Conservation (phyloP, 2,113 vertebrate species). For the Barbus barbus region DNA sequence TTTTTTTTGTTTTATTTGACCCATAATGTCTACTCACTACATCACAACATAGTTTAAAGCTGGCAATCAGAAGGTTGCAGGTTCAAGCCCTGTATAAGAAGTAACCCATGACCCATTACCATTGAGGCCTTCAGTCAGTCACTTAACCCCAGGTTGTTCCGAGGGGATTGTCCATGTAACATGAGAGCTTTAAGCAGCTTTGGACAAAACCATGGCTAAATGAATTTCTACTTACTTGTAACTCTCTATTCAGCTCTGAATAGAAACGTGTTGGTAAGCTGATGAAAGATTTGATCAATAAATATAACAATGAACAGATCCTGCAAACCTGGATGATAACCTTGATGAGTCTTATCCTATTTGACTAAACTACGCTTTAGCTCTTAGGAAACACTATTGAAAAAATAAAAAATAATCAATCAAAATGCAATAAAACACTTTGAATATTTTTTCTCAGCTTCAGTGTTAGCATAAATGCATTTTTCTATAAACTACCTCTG, state of each 20-base stretch:
- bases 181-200: constrained; percentile 1
- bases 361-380: not conserved
- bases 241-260: not conserved
- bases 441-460: not conserved
- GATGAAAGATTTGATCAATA: not conserved
- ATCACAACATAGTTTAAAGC: not conserved
- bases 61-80: not conserved
- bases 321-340: not conserved
- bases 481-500: too few species aligned
- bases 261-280: not conserved
- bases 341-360: not conserved
- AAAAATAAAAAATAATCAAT: not conserved
- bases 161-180: constrained; percentile 6
- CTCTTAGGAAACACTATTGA: not conserved
- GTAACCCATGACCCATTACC: not conserved
- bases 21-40: not conserved
- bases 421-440: not conserved
- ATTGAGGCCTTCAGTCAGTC: not conserved
- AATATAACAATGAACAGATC: not conserved
- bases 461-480: not conserved
- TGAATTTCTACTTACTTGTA: not conserved
- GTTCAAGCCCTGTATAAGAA: not conserved
- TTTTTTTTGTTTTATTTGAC: too few species aligned
- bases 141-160: constrained; percentile 10
- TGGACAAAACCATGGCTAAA: not conserved